phyloP scores from a whole-genome alignment of 2,797 vertebrate species.

The Perdix hodgsoniae region DNA sequence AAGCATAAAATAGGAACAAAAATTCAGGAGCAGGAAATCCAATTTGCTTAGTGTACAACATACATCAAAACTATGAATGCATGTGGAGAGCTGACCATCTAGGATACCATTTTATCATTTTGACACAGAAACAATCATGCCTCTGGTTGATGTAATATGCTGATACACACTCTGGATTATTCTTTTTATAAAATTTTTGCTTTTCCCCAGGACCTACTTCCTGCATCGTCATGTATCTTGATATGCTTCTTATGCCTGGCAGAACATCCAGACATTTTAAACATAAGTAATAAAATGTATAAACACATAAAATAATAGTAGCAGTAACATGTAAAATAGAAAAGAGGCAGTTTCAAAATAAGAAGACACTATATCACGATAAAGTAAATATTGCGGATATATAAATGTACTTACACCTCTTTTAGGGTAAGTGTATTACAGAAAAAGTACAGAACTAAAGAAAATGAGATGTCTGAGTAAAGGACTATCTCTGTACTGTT shows the following conservation, averaged over 20 bases:
- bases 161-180: not conserved
- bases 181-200: not conserved
- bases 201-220: not conserved
- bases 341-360: not conserved
- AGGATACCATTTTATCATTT: not conserved
- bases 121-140: not conserved
- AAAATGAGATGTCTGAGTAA: not conserved
- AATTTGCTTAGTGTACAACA: not conserved
- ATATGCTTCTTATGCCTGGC: not conserved
- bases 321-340: not conserved
- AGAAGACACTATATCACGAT: not conserved
- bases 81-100: not conserved
- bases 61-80: not conserved
- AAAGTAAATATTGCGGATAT: not conserved
- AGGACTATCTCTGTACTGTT: not conserved
- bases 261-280: not conserved
- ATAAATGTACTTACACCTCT: not conserved
- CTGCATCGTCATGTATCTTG: not conserved
- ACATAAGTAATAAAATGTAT: not conserved
- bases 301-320: not conserved
- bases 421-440: not conserved
- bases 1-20: not conserved
- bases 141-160: not conserved
- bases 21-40: not conserved
- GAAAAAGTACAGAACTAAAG: constrained; percentile 6